These are phyloP conservation scores for Xerus rutilus DNA, from an alignment of 2,797 vertebrate species.

Conservation along the genomic window DNA sequence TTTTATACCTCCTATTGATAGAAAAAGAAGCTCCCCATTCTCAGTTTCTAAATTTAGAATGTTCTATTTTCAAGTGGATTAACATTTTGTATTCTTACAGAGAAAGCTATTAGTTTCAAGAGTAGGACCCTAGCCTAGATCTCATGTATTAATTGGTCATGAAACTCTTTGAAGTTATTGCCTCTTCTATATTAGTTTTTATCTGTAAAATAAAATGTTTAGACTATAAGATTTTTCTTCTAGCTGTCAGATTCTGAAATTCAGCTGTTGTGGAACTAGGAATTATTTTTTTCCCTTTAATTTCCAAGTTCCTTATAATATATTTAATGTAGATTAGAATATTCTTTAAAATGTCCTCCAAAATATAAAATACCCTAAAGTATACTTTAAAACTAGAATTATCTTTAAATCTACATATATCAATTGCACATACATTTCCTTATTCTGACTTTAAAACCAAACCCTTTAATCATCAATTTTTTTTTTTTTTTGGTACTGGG, in stretches of 20 bases:
- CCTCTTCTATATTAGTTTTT: neutral
- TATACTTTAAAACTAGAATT: neutral
- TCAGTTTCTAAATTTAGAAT: slow-evolving; percentile 33
- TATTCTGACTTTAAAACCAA: slow-evolving; percentile 35
- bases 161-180: neutral
- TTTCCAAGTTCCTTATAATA: slow-evolving; percentile 22
- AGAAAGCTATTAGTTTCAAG: neutral
- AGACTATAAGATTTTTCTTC: neutral
- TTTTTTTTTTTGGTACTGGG: neutral
- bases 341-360: neutral
- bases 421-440: slow-evolving; percentile 14
- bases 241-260: neutral
- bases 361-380: neutral
- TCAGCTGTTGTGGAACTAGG: neutral
- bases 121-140: neutral
- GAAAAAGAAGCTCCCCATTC: neutral
- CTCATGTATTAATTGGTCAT: neutral
- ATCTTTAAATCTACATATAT: neutral
- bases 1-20: slow-evolving; percentile 38
- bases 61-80: neutral
- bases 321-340: neutral
- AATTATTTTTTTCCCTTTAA: slow-evolving; percentile 22
- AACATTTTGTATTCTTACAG: neutral
- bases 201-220: slow-evolving; percentile 15
- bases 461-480: neutral